phyloP scores from a whole-genome alignment of 2,888 invertebrate species.

The Aphidoletes aphidimyza region DNA sequence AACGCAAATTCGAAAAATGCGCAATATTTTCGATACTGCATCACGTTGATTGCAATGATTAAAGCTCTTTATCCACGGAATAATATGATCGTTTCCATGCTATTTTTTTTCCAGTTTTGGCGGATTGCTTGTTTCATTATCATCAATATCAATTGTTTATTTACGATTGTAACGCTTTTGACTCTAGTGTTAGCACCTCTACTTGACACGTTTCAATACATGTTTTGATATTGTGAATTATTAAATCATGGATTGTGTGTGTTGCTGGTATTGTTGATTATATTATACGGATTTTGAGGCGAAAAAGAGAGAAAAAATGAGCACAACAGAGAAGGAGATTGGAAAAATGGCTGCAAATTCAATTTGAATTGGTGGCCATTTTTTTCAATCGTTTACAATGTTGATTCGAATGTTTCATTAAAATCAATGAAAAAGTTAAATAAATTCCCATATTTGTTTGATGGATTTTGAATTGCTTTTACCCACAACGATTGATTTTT shows the following conservation, averaged over 20 bases:
- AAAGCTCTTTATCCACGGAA: no score
- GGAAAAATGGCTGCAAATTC: not conserved
- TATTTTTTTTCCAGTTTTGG: not conserved
- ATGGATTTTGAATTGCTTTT: not conserved
- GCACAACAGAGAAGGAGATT: no score
- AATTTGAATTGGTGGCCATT: not conserved
- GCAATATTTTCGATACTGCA: no score
- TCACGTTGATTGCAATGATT: no score
- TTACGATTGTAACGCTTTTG: conserved; percentile 23
- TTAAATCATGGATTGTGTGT: not conserved
- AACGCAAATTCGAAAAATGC: not conserved
- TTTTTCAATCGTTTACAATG: not conserved
- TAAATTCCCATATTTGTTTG: not conserved
- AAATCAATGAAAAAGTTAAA: not conserved
- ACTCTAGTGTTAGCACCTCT: conserved; percentile 26
- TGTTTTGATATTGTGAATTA: not conserved
- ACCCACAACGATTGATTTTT: not conserved
- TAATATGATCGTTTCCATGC: not conserved
- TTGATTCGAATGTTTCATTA: not conserved
- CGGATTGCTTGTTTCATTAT: not conserved
- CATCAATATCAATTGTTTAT: conserved; percentile 24
- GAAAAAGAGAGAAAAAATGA: no score
- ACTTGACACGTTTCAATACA: conserved; percentile 21
- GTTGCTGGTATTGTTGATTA: not conserved
- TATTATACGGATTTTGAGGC: no score